Evolutionary conservation across 2,113 vertebrate genomes (phyloP), one percentile per base, ranked within the genome.

Genomic region (Vulpes vulpes): DNA sequence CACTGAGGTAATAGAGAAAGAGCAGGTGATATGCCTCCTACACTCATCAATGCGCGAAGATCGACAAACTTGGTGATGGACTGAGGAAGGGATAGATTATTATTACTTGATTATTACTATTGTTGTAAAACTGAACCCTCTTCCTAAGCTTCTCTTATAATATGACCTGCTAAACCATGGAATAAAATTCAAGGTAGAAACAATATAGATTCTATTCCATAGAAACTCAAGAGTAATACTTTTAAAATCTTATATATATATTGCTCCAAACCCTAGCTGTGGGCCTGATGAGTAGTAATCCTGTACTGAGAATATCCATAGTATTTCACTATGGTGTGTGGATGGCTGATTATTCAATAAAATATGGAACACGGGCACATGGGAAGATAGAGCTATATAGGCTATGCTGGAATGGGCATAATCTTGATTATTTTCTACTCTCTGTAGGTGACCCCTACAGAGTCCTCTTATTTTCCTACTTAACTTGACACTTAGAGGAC

Each of bases 21-120:
- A 20, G 1, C 1, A 86, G 35, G 17, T 8, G 14, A 16, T n/a
- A 0, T 78, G 19, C 43, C 55, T n/a, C 0, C 76, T 38, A 3
- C 11, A 16, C n/a, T 35, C 11, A 19, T 6, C 8, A n/a, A 38
- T 8, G 76, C 2, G 12, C 49, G 32, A 74, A 9, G 20, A 53
- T 3, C 1, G n/a, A 15, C 22, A 59, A 30, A 81, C 65, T 57
- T 69, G 16, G 27, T 64, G 32, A 92, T 11, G 14, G 25, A 65
- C 32, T 53, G 78, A 74, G 8, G 23, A 5, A 43, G 22, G 59
- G 69, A 62, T 30, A 67, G 11, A 84, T 7, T 43, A 43, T 43
- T 43, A 67, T 51, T 20, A 10, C 9, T 8, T 8, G 1, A 1
- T n/a, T 55, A 55, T n/a, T 55, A 22, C 27, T 79, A 11, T 6